Conservation (phyloP, 2,888 invertebrate genomes). For the Clivina fossor region DNA sequence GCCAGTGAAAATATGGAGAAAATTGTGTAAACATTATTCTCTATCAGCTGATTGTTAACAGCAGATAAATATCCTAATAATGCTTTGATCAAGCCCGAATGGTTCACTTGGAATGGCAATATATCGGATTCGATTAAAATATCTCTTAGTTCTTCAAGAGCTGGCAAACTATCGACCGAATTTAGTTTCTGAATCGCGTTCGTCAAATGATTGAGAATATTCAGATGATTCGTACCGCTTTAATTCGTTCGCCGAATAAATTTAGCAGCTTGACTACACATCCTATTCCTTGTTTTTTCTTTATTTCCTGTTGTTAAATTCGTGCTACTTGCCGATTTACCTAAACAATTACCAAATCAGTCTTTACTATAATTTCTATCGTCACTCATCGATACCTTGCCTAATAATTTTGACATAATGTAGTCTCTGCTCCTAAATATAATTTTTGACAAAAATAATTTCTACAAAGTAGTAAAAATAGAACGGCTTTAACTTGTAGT, state of each 20-base stretch:
- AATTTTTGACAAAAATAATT: too few species aligned
- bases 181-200: slow-evolving; percentile 75
- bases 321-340: slow-evolving; percentile 65
- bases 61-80: slow-evolving; percentile 86
- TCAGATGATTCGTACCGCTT: slow-evolving; percentile 65
- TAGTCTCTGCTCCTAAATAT: too few species aligned
- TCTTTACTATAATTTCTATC: slow-evolving; percentile 56
- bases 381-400: too few species aligned
- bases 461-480: too few species aligned
- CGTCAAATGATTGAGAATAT: slow-evolving; percentile 79
- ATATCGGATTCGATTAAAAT: slow-evolving; percentile 93
- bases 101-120: slow-evolving; percentile 98
- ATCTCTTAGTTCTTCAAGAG: slow-evolving; percentile 76
- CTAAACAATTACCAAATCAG: slow-evolving; percentile 56
- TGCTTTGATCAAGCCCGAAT: slow-evolving; percentile 90
- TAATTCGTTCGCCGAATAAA: too few species aligned
- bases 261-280: slow-evolving; percentile 71
- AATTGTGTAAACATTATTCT: slow-evolving; percentile 80
- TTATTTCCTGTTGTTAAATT: slow-evolving; percentile 73
- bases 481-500: too few species aligned
- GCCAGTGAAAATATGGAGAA: slow-evolving; percentile 89
- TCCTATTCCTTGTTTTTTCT: slow-evolving; percentile 91
- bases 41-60: slow-evolving; percentile 57
- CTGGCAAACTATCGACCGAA: slow-evolving; percentile 60
- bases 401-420: too few species aligned